A percentile compares a stretch with the other conserved stretches of the same genome.
Evolutionary conservation across 2,113 vertebrate genomes (phyloP).

Genomic region (Mirza zaza): DNA sequence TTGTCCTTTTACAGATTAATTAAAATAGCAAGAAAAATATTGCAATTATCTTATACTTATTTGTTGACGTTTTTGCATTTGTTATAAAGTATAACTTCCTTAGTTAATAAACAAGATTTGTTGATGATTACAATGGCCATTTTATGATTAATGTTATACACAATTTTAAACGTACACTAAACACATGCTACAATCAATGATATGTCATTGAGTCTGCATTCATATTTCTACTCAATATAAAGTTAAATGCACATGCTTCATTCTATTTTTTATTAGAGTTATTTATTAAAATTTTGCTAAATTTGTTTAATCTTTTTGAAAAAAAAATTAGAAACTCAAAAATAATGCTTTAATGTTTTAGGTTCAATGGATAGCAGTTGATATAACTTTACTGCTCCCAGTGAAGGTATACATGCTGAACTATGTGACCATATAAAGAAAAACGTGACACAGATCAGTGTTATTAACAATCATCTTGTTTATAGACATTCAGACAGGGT

Average conservation of each 20-base stretch:
- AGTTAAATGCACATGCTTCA: not conserved
- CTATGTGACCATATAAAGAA: not conserved
- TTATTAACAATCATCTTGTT: not conserved
- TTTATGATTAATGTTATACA: not conserved
- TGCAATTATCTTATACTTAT: not conserved
- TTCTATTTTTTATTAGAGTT: not conserved
- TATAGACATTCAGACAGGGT: not conserved
- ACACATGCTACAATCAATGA: not conserved
- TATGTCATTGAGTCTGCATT: not conserved
- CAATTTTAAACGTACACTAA: not conserved
- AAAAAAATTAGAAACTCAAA: not conserved
- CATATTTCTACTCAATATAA: not conserved
- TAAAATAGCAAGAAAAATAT: not conserved
- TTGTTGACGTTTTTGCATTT: not conserved
- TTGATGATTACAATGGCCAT: not conserved
- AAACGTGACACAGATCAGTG: not conserved
- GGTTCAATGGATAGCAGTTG: not conserved
- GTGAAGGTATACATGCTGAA: not conserved
- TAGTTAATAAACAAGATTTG: not conserved
- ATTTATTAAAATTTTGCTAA: not conserved
- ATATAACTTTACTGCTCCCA: not conserved
- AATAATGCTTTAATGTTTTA: not conserved
- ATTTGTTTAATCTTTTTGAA: not conserved
- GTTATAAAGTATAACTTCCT: not conserved
- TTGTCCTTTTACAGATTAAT: not conserved